Conservation (phyloP, 2,797 vertebrate species). For the Hapalemur alaotrensis region DNA sequence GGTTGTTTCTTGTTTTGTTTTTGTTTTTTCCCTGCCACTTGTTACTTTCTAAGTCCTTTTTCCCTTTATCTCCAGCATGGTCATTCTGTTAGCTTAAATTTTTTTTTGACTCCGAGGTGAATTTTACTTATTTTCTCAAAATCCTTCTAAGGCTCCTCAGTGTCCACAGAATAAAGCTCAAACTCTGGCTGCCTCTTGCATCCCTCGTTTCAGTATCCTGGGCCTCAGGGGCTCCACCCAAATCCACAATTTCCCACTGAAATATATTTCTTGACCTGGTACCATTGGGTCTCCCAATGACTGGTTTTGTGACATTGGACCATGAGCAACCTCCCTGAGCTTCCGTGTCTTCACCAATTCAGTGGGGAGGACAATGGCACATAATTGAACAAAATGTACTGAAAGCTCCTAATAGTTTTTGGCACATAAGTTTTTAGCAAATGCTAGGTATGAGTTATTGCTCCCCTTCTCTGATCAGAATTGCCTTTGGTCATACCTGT, state of each 20-base stretch:
- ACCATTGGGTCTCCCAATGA: neutral
- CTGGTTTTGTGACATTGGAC: neutral
- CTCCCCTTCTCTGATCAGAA: neutral
- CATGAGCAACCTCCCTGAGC: neutral
- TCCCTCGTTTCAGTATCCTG: neutral
- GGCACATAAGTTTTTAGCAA: neutral
- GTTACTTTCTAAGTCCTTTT: neutral
- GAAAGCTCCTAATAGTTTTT: neutral
- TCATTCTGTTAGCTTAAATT: neutral
- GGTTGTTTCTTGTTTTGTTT: neutral
- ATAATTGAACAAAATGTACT: neutral
- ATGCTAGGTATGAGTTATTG: neutral
- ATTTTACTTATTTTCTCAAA: conserved; percentile 20
- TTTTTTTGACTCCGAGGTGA: neutral
- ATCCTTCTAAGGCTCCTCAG: neutral
- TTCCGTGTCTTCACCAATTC: neutral
- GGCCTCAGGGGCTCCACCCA: neutral
- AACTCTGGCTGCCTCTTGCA: neutral
- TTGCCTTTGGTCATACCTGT: neutral
- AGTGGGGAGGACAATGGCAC: neutral
- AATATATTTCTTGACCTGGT: neutral
- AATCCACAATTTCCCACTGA: neutral
- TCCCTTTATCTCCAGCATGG: neutral
- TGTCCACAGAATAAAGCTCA: neutral
- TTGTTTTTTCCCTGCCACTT: neutral